Percentiles rank a stretch among this genome's conserved stretches.
Evolutionary conservation across 1,140 invertebrate species (phyloP).

Genomic region (Aricia agestis): DNA sequence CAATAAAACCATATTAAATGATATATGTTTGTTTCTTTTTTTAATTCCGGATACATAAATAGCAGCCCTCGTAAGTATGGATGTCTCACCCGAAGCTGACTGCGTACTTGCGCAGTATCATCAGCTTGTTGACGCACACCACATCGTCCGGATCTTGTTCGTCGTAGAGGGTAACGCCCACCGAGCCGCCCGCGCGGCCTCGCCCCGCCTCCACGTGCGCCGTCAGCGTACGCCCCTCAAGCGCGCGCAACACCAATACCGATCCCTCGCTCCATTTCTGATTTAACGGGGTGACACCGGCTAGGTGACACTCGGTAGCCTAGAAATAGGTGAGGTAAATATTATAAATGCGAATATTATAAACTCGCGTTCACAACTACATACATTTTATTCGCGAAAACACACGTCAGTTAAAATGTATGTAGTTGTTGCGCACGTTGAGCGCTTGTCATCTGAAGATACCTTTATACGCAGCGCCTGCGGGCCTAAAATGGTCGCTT

Average conservation of each 20-base stretch:
- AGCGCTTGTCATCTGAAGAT: no score
- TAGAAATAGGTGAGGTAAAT: conserved; percentile 22
- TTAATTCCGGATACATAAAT: no score
- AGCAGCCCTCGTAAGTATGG: no score
- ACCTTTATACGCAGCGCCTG: no score
- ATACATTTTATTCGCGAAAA: no score
- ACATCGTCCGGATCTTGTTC: conserved; percentile 39
- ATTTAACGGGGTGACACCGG: conserved; percentile 54
- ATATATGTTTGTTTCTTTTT: no score
- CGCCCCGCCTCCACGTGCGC: conserved; percentile 55
- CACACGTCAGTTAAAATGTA: no score
- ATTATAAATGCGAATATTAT: no score
- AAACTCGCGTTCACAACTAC: no score
- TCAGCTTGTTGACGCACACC: conserved; percentile 51
- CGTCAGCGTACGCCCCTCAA: conserved; percentile 36
- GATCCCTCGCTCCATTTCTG: conserved; percentile 56
- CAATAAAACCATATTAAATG: no score
- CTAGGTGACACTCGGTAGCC: conserved; percentile 60
- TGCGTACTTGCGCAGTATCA: conserved; percentile 61
- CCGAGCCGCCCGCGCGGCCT: conserved; percentile 38
- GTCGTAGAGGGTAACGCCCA: conserved; percentile 54
- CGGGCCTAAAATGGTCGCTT: no score
- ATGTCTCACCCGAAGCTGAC: conserved; percentile 54
- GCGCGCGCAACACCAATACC: conserved; percentile 42
- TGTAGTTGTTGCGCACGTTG: no score